These are phyloP conservation scores for Serinus canaria DNA, from an alignment of 2,113 vertebrate species.

Conservation along the genomic window DNA sequence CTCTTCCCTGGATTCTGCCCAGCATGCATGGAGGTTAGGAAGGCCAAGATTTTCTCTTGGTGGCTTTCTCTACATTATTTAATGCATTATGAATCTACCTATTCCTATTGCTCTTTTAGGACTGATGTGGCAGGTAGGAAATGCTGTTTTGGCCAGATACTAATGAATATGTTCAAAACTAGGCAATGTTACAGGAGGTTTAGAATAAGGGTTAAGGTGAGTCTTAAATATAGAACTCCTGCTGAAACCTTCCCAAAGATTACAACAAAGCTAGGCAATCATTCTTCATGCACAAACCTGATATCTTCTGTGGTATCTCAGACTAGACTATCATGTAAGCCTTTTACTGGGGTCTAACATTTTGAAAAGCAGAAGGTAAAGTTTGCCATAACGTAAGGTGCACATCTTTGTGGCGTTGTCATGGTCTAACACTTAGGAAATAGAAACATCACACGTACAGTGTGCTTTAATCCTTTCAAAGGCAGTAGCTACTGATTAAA, in stretches of 20 bases:
- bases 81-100: neutral
- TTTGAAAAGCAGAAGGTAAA: neutral
- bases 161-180: neutral
- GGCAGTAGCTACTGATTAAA: neutral
- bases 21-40: neutral
- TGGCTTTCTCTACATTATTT: neutral
- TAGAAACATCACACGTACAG: neutral
- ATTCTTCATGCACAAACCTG: neutral
- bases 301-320: neutral
- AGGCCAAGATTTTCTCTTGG: neutral
- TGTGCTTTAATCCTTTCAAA: neutral
- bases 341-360: neutral
- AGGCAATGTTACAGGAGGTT: neutral
- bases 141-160: neutral
- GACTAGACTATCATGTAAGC: neutral
- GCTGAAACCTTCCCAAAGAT: neutral
- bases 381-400: neutral
- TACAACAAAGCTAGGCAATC: neutral
- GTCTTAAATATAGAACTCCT: neutral
- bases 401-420: neutral
- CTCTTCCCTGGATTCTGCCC: neutral
- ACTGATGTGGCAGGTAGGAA: neutral
- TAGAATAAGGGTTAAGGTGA: neutral
- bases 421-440: neutral
- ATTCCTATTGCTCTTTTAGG: neutral